Base-by-base conservation (phyloP, 2,888 invertebrate genomes). In the Smittia sp. region DNA sequence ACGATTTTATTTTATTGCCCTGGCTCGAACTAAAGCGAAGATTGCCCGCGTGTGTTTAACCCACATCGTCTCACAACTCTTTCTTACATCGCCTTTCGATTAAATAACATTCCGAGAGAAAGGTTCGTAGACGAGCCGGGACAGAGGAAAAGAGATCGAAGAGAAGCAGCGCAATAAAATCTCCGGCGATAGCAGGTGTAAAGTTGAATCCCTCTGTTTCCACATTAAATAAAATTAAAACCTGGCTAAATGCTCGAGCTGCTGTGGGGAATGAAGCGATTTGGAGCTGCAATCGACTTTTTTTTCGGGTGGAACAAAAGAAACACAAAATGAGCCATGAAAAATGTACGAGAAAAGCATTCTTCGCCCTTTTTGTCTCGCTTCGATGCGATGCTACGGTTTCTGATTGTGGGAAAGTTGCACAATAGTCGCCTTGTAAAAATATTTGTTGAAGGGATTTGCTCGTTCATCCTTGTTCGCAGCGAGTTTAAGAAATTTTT, bases 161-260 rank as follows among this genome's bases (percentile, higher is more conserved):
- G 32, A 65, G 13, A 39, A 4, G 66, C 32, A 39, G 39, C 32
- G 20, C 66, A n/a, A n/a, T 39, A 72, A 39, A 65, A 65, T 25
- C 27, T 65, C 58, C n/a, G n/a, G 58, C 6, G 22, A 3, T 27
- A 72, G 72, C 72, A 72, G 72, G 72, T 72, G 72, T 62, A 72
- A 69, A 72, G 32, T 58, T 72, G 72, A 18, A 39, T n/a, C 39
- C 62, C 27, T 72, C 6, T 52, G 38, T 65, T 65, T 68, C 24
- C 27, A 54, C 22, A 58, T 72, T 58, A 54, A 72, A 72, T 39
- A 72, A 39, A 72, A 72, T 72, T 62, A 62, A 72, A 72, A 58
- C 20, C n/a, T 22, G 18, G 69, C 69, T 69, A 68, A 68, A 66
- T 68, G 22, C 24, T 52, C 18, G 46, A 24, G 65, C 38, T 22